phyloP scores from a whole-genome alignment of 2,797 vertebrate species.

The Eremophila alpestris region DNA sequence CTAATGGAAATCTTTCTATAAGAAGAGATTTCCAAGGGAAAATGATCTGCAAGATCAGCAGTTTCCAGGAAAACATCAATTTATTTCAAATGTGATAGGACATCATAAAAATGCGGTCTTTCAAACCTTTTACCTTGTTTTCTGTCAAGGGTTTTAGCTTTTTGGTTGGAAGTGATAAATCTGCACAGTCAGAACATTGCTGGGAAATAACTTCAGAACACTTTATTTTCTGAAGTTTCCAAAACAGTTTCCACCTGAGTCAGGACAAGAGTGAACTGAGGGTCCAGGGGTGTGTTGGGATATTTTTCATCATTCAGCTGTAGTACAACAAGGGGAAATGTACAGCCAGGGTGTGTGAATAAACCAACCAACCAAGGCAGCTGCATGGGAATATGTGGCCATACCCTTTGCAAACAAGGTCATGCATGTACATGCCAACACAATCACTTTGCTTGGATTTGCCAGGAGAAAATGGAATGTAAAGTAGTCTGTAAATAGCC shows the following conservation, averaged over 20 bases:
- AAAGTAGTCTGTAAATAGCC: conserved; percentile 53
- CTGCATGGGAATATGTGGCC: neutral
- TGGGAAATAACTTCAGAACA: neutral
- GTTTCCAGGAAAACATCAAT: neutral
- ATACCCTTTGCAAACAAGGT: conserved; percentile 40
- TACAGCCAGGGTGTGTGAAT: neutral
- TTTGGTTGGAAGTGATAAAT: neutral
- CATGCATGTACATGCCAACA: conserved; percentile 11
- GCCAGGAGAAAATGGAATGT: conserved; percentile 45
- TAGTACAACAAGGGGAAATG: neutral
- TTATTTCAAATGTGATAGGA: neutral
- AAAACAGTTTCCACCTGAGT: neutral
- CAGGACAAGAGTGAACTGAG: neutral
- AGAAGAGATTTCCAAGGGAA: neutral
- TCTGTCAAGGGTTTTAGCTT: neutral
- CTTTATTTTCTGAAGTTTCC: neutral
- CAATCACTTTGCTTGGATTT: conserved; percentile 43
- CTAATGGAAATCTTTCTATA: neutral
- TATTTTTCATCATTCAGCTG: neutral
- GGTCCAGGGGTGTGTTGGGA: neutral
- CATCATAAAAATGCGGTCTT: neutral
- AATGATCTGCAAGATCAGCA: neutral
- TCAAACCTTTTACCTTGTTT: neutral
- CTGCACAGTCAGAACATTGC: neutral
- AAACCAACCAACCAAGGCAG: neutral